A percentile compares a stretch with the other conserved stretches of the same genome.
These are phyloP conservation scores for Notothenia rossii DNA, from an alignment of 2,113 vertebrate species.

Conservation along the genomic window DNA sequence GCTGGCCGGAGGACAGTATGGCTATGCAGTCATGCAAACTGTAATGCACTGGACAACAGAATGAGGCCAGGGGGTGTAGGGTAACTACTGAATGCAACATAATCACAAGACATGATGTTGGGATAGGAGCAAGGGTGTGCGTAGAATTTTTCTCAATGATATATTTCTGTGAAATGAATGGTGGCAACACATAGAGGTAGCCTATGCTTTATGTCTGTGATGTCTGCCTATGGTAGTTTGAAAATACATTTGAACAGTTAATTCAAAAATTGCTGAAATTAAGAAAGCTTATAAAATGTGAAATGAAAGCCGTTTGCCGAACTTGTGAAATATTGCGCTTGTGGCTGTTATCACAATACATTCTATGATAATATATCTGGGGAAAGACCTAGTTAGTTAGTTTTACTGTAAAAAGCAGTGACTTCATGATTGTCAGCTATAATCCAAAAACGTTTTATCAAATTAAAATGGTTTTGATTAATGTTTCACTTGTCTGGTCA, in stretches of 20 bases:
- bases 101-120: slow-evolving; percentile 1
- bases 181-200: not conserved
- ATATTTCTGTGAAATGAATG: slow-evolving; percentile 44
- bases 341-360: slow-evolving; percentile 15
- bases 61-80: not conserved
- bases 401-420: slow-evolving; percentile 36
- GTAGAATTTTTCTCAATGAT: slow-evolving; percentile 27
- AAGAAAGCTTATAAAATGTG: not conserved
- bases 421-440: slow-evolving; percentile 32
- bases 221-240: not conserved
- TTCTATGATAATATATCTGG: slow-evolving; percentile 47
- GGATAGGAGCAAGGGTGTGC: slow-evolving; percentile 4
- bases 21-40: slow-evolving; percentile 89
- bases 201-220: not conserved
- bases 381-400: slow-evolving; percentile 18
- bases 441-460: slow-evolving; percentile 41
- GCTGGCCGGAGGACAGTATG: slow-evolving; percentile 91
- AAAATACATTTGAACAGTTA: not conserved
- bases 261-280: not conserved
- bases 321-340: slow-evolving; percentile 7
- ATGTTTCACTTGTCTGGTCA: slow-evolving; percentile 12
- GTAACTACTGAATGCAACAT: slow-evolving; percentile 32
- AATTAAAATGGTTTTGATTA: slow-evolving; percentile 67
- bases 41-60: slow-evolving; percentile 52
- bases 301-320: not conserved